Evolutionary conservation across 1,140 invertebrate genomes (phyloP).

Genomic region (Aphaenogaster ashmeadi): DNA sequence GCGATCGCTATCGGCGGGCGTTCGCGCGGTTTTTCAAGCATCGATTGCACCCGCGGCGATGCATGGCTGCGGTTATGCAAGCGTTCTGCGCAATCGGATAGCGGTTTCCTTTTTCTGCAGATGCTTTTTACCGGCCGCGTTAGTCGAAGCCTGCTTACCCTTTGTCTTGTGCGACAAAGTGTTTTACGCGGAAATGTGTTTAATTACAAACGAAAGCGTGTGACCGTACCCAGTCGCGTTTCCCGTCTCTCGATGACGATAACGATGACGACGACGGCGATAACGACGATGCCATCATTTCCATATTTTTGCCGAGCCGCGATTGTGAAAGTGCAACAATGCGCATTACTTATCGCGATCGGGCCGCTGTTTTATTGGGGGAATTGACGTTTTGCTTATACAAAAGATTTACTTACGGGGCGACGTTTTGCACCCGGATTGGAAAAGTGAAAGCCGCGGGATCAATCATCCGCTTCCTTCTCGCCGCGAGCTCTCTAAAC

Average conservation of each 20-base stretch:
- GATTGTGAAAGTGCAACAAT: conserved; percentile 40
- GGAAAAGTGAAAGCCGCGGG: conserved; percentile 48
- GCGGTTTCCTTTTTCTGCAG: conserved; percentile 70
- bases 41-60: conserved; percentile 67
- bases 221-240: conserved; percentile 33
- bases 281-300: background rate
- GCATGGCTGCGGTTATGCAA: conserved; percentile 76
- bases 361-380: background rate
- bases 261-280: conserved; percentile 13
- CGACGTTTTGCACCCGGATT: conserved; percentile 37
- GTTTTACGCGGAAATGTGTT: conserved; percentile 61
- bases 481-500: conserved; percentile 20
- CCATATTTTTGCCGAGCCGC: background rate
- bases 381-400: background rate
- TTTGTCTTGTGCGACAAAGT: conserved; percentile 45
- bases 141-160: conserved; percentile 26
- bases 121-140: conserved; percentile 52
- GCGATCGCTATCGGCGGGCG: background rate
- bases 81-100: conserved; percentile 73
- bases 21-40: conserved; percentile 67
- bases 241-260: conserved; percentile 33
- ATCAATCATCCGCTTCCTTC: conserved; percentile 40
- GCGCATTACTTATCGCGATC: background rate
- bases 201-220: conserved; percentile 69
- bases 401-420: background rate